phyloP scores from a whole-genome alignment of 2,888 invertebrate genomes.

The Halocaridina rubra region DNA sequence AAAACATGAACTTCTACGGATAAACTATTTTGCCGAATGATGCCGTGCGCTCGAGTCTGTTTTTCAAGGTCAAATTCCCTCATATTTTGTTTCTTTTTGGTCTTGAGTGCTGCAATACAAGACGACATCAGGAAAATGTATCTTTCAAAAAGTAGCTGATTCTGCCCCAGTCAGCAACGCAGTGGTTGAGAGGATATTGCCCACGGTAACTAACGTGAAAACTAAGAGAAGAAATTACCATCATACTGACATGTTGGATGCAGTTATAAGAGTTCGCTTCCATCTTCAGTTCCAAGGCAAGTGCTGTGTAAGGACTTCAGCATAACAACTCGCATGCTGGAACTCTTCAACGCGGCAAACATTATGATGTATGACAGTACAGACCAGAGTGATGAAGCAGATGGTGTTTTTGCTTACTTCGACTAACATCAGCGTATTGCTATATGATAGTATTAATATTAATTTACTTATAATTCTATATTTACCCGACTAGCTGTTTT shows the following conservation, averaged over 20 bases:
- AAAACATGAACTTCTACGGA: neutral
- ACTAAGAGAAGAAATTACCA: slow-evolving; percentile 17
- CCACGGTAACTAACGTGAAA: slow-evolving; percentile 24
- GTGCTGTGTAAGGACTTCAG: no score
- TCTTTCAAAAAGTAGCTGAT: slow-evolving; percentile 16
- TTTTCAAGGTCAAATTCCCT: slow-evolving; percentile 29
- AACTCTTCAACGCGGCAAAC: no score
- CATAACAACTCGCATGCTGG: no score
- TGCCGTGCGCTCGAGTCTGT: neutral
- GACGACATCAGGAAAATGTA: slow-evolving; percentile 3
- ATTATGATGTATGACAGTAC: no score
- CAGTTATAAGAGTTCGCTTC: no score
- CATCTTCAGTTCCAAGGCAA: no score
- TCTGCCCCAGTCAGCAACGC: slow-evolving; percentile 21
- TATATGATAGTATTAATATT: no score
- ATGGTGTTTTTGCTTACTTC: no score
- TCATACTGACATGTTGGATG: slow-evolving; percentile 22
- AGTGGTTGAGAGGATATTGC: slow-evolving; percentile 20
- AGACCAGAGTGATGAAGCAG: no score
- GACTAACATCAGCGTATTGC: no score
- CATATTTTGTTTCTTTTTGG: neutral
- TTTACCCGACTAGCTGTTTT: no score
- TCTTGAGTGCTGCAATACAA: slow-evolving; percentile 14
- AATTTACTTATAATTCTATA: no score
- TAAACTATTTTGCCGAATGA: neutral